Conservation (phyloP, 2,888 invertebrate species). For the Phania funesta region DNA sequence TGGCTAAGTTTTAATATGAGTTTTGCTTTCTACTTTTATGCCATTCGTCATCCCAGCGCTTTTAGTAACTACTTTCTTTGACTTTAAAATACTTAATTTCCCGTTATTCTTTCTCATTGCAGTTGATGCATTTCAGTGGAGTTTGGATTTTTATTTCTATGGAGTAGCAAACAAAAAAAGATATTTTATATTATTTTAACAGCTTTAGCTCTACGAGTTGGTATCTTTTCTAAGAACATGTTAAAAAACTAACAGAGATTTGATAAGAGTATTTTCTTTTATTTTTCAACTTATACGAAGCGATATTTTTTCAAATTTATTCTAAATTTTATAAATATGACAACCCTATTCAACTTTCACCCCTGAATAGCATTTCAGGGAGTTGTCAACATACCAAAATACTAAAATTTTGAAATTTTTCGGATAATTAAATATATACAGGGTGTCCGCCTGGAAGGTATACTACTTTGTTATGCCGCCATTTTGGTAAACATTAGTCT, state of each 20-base stretch:
- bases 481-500: no score
- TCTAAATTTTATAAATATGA: no score
- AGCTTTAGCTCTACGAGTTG: no score
- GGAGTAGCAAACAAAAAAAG: not conserved
- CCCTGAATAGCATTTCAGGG: conserved; percentile 26
- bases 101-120: not conserved
- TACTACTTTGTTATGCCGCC: no score
- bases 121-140: not conserved
- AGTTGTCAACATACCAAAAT: not conserved
- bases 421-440: no score
- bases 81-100: not conserved
- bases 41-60: not conserved
- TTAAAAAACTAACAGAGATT: not conserved
- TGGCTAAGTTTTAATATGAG: conserved; percentile 55
- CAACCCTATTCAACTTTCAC: conserved; percentile 52
- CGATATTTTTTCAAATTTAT: no score
- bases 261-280: not conserved
- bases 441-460: no score
- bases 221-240: not conserved
- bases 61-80: conserved; percentile 5
- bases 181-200: not conserved
- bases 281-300: no score
- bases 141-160: not conserved
- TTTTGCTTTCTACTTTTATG: conserved; percentile 7
- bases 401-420: not conserved